Evolutionary conservation across 2,888 invertebrate genomes (phyloP), one percentile per base, ranked within the genome.

Genomic region (Macaria notata): DNA sequence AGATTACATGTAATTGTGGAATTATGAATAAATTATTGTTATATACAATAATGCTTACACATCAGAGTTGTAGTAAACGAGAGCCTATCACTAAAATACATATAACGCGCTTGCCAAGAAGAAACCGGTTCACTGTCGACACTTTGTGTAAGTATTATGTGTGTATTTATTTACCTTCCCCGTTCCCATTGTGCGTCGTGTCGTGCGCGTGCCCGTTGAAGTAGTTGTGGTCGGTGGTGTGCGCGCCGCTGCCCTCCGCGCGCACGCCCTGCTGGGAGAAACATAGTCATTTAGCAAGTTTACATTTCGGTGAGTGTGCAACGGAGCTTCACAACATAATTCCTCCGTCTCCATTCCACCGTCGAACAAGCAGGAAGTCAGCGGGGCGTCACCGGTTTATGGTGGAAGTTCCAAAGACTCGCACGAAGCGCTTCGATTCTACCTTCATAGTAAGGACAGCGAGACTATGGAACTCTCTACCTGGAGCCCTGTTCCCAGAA

Each of bases 221-320:
- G 76, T 88, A 88, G 75, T 83, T 77, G 78, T 87, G 88, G 76
- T 87, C 87, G 52, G 62, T 60, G 3, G 74, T 69, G 70, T 77
- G 81, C 56, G 69, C 58, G 47, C 69, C 46, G 39, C 64, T 56
- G 44, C 56, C 54, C 45, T 57, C 63, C 31, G 62, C 53, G 9
- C 60, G n/a, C 9, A 56, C 61, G 31, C 29, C 51, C 53, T 56
- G 49, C 53, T 56, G 49, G 1, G 52, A 55, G 1, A 33, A 41
- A 30, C 46, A 45, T 4, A 36, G 33, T 2, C 52, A 49, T 41
- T 41, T 41, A 41, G 9, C 8, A 41, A 4, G 4, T 36, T 6
- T 19, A n/a, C n/a, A 36, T 36, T 36, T 36, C 4, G n/a, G n/a
- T n/a, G n/a, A n/a, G n/a, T n/a, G n/a, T n/a, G n/a, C n/a, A n/a